Conservation (phyloP, 2,888 invertebrate species). For the Lepidonotus clava region DNA sequence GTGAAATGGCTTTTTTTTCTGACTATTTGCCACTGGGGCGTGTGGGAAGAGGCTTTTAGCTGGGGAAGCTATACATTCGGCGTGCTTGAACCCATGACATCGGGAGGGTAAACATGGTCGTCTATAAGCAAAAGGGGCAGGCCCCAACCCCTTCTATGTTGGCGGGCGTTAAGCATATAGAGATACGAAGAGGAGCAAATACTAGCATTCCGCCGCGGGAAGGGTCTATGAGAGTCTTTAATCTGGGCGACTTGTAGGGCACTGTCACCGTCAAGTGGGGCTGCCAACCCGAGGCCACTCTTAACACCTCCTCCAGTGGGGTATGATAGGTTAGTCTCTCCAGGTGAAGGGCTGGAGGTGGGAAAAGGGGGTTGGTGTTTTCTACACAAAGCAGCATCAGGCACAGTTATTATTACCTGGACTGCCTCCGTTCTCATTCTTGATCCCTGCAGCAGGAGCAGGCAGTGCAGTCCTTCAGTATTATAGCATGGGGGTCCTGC, state of each 20-base stretch:
- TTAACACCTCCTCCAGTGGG: background rate
- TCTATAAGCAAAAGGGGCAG: background rate
- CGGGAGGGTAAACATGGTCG: background rate
- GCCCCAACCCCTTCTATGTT: background rate
- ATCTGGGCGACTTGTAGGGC: background rate
- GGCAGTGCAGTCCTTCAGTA: no score
- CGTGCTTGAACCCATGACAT: background rate
- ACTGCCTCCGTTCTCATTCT: no score
- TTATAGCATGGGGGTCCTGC: no score
- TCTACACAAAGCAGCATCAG: no score
- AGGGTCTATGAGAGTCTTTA: background rate
- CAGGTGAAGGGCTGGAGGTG: slow-evolving; percentile 4
- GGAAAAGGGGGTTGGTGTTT: no score
- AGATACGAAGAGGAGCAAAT: background rate
- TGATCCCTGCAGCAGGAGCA: no score
- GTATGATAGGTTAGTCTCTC: background rate
- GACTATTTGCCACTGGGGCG: no score
- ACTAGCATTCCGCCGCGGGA: background rate
- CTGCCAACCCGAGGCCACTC: background rate
- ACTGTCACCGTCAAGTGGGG: slow-evolving; percentile 14
- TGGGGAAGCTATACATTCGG: background rate
- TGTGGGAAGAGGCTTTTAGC: background rate
- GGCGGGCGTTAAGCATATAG: background rate
- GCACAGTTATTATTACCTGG: no score
- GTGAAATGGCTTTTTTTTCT: no score